phyloP scores from a whole-genome alignment of 2,113 vertebrate genomes.

The Aspiorhynchus laticeps region DNA sequence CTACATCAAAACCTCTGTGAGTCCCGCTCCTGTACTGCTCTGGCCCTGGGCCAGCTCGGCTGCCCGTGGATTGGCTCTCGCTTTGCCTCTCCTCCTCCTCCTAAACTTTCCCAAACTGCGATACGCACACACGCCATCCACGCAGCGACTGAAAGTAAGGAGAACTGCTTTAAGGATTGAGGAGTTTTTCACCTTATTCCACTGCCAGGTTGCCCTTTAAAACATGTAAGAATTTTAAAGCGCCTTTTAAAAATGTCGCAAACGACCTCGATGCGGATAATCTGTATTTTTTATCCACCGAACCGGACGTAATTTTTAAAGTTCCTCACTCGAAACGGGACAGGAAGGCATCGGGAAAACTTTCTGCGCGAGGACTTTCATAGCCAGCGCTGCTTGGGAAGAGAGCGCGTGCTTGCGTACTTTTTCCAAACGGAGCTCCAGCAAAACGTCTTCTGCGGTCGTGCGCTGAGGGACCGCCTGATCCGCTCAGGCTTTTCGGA shows the following conservation, averaged over 20 bases:
- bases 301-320: slow-evolving; percentile 19
- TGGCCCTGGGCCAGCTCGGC: slow-evolving; percentile 66
- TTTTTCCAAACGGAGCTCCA: slow-evolving; percentile 23
- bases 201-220: background rate
- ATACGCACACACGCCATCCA: slow-evolving; percentile 66
- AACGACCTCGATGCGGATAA: background rate
- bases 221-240: background rate
- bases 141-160: slow-evolving; percentile 63
- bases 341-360: slow-evolving; percentile 7
- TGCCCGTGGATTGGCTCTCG: slow-evolving; percentile 72
- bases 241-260: slow-evolving; percentile 2
- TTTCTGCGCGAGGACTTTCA: slow-evolving; percentile 11
- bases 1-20: slow-evolving; percentile 72
- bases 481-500: slow-evolving; percentile 13
- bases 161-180: slow-evolving; percentile 39
- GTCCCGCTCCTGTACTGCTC: slow-evolving; percentile 69
- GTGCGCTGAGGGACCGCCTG: background rate
- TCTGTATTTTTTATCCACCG: slow-evolving; percentile 5
- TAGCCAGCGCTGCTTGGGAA: slow-evolving; percentile 30
- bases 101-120: slow-evolving; percentile 68
- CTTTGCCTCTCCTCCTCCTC: slow-evolving; percentile 69
- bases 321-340: background rate
- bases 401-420: background rate
- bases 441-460: background rate
- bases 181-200: slow-evolving; percentile 16